Conservation (phyloP, 1,140 invertebrate genomes). For the Augochlora pura region DNA sequence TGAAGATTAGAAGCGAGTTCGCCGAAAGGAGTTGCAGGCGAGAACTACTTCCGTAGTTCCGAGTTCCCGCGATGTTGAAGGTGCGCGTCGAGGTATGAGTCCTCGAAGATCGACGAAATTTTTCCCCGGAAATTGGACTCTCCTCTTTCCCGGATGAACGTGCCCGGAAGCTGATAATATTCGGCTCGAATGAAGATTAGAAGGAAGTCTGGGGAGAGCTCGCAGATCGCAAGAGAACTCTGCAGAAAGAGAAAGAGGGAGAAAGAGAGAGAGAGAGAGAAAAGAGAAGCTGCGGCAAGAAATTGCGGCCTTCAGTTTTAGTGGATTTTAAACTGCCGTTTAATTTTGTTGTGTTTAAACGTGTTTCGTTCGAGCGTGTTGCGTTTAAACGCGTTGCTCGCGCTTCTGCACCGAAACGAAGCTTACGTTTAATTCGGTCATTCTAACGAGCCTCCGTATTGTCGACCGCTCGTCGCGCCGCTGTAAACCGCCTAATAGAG, state of each 20-base stretch:
- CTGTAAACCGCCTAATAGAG: not conserved
- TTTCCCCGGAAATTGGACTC: not conserved
- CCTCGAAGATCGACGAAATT: not conserved
- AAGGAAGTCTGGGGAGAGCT: not conserved
- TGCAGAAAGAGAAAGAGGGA: too few relatives aligned
- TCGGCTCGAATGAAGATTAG: not conserved
- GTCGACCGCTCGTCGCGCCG: too few relatives aligned
- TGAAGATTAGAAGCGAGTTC: not conserved
- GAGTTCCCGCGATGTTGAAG: not conserved
- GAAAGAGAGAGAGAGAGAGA: too few relatives aligned
- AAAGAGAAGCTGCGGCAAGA: not conserved
- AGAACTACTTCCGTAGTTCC: not conserved
- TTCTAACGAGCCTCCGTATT: too few relatives aligned
- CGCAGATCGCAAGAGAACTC: too few relatives aligned
- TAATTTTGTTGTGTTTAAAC: not conserved
- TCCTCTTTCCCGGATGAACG: not conserved
- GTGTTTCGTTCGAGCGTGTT: not conserved
- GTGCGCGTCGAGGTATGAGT: not conserved
- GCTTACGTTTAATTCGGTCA: too few relatives aligned
- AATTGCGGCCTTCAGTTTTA: not conserved
- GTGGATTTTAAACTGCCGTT: not conserved
- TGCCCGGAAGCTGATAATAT: slow-evolving; percentile 3
- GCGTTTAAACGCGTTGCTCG: not conserved
- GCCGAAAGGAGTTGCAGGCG: not conserved
- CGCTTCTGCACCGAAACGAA: not conserved